A percentile compares a stretch with the other conserved stretches of the same genome.
Conservation (phyloP, 2,888 invertebrate genomes). For the Acanthopleura granulata region DNA sequence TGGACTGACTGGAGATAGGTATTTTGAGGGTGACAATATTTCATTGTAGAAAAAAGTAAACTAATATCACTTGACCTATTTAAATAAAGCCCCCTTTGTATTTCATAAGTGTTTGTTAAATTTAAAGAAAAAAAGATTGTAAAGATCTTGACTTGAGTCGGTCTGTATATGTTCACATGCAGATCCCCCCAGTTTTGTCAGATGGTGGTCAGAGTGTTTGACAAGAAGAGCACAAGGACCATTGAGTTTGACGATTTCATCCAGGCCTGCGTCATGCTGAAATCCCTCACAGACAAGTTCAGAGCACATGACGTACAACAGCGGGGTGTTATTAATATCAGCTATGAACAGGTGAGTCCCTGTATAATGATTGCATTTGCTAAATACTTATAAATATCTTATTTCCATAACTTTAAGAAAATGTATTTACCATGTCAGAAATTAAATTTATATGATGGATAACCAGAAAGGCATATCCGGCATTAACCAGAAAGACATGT, state of each 20-base stretch:
- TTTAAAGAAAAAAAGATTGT: neutral
- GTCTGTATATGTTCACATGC: constrained; percentile 23
- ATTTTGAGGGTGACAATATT: too few relatives aligned
- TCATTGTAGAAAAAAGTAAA: too few relatives aligned
- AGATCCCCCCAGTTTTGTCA: constrained; percentile 65
- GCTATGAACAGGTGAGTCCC: constrained; percentile 66
- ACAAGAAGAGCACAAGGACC: constrained; percentile 48
- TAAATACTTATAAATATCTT: too few relatives aligned
- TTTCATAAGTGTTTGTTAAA: neutral
- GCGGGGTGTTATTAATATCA: constrained; percentile 58
- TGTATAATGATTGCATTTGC: too few relatives aligned
- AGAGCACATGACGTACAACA: constrained; percentile 60
- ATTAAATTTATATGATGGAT: too few relatives aligned
- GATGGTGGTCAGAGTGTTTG: constrained; percentile 64
- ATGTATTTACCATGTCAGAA: too few relatives aligned
- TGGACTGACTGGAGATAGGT: too few relatives aligned
- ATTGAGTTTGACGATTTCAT: constrained; percentile 70
- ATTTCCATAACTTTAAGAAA: too few relatives aligned
- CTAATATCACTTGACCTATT: too few relatives aligned
- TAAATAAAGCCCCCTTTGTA: too few relatives aligned
- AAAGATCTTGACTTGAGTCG: neutral
- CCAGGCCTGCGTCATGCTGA: constrained; percentile 69
- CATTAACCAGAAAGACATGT: too few relatives aligned
- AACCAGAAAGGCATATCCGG: too few relatives aligned
- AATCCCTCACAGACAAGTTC: constrained; percentile 68